Percentiles rank a stretch among this genome's conserved stretches.
Evolutionary conservation across 2,113 vertebrate genomes (phyloP).

Genomic region (Rhea americana): DNA sequence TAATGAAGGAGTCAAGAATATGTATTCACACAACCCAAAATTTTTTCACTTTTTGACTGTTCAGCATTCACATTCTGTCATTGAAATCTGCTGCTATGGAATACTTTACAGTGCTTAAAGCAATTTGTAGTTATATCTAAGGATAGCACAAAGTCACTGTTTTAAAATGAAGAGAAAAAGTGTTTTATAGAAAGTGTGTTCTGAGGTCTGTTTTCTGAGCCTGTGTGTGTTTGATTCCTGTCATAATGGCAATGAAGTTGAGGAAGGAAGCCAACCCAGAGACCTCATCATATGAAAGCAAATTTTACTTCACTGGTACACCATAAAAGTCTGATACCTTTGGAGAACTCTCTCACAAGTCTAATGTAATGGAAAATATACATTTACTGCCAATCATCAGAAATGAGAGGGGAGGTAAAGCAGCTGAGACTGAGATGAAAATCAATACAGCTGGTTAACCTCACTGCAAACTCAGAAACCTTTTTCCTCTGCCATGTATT

Average conservation of each 20-base stretch:
- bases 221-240: not conserved
- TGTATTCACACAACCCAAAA: not conserved
- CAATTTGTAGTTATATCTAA: not conserved
- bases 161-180: not conserved
- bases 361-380: not conserved
- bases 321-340: not conserved
- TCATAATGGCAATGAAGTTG: not conserved
- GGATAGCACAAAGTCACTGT: not conserved
- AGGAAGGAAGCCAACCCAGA: not conserved
- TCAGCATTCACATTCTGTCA: not conserved
- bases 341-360: not conserved
- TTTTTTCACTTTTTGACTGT: not conserved
- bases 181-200: not conserved
- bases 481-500: not conserved
- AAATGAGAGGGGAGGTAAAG: not conserved
- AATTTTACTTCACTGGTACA: not conserved
- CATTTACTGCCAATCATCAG: not conserved
- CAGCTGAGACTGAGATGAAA: not conserved
- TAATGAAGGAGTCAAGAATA: not conserved
- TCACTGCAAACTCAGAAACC: not conserved
- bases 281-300: not conserved
- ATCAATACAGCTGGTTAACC: not conserved
- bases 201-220: not conserved
- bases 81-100: not conserved
- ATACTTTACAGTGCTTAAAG: not conserved